Base-by-base conservation (phyloP, 2,888 invertebrate genomes). In the Stictocephala bisonia region DNA sequence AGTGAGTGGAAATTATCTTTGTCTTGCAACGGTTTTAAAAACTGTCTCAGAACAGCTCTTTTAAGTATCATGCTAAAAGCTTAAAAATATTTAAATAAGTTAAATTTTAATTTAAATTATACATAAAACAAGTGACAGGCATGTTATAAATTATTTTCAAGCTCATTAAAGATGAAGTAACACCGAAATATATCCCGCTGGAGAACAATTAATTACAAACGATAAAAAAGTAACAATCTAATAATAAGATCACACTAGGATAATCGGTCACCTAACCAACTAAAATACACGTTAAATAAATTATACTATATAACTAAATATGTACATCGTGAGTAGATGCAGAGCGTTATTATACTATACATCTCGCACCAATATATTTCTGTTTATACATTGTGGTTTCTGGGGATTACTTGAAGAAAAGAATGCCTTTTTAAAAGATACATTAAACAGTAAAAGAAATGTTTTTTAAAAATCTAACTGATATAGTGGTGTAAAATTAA, bases 161-260 rank as follows among this genome's bases (percentile, higher is more conserved):
- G 64, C 64, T 64, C 64, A 64, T 24, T 64, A 15, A 29, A n/a
- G 60, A 13, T 22, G 40, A 29, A 60, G 60, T 60, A 40, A 60
- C 60, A 60, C 60, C 31, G 22, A 13, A 40, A 35, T 60, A 35
- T 22, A 35, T 60, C 31, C 60, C 35, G 20, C 15, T 24, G 22
- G 60, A 40, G 60, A 56, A 60, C 40, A 64, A 64, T 64, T 64
- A 64, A 64, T 64, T 64, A 64, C 40, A 64, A 64, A 64, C 44
- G 22, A 64, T 64, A 64, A 64, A 64, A 64, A 64, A 64, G 64
- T 64, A 64, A 64, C 64, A 64, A 44, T 64, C 64, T 64, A 64
- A 64, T 41, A 64, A 44, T 64, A 64, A 64, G 64, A 64, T 64
- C 64, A 64, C 64, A 64, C 64, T 64, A 64, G 64, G 64, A 64